Conservation (phyloP, 1,140 invertebrate genomes). For the Conus ventricosus region DNA sequence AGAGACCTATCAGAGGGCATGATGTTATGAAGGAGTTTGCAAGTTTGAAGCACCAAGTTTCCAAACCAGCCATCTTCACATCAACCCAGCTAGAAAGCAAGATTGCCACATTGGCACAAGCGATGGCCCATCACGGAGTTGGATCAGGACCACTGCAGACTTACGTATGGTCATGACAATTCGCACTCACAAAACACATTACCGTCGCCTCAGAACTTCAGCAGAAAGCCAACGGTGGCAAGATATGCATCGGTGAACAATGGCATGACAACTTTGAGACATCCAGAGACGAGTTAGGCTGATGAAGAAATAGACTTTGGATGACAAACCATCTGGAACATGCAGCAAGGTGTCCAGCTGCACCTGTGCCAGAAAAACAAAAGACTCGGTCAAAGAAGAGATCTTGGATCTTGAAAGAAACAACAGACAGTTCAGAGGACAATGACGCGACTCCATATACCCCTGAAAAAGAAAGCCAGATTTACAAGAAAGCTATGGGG, state of each 20-base stretch:
- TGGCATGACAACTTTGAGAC: not conserved
- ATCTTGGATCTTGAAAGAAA: no score
- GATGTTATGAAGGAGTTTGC: no score
- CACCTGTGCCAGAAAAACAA: no score
- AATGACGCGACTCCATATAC: not conserved
- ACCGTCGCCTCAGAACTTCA: not conserved
- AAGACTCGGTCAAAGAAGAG: no score
- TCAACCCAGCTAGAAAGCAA: no score
- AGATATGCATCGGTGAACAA: not conserved
- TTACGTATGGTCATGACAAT: not conserved
- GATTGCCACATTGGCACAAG: not conserved
- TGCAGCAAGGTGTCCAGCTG: not conserved
- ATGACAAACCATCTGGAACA: not conserved
- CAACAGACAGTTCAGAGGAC: no score
- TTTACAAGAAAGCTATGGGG: not conserved
- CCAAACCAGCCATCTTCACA: no score
- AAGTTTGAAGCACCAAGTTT: no score
- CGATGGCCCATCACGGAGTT: not conserved
- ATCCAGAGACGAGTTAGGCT: not conserved
- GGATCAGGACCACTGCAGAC: not conserved
- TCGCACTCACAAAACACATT: not conserved
- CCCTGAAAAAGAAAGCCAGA: not conserved
- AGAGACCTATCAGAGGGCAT: no score
- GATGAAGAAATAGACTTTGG: conserved; percentile 8
- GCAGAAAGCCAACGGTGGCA: conserved; percentile 6